A percentile compares a stretch with the other conserved stretches of the same genome.
Conservation (phyloP, 1,140 invertebrate species). For the Ceratina australensis region DNA sequence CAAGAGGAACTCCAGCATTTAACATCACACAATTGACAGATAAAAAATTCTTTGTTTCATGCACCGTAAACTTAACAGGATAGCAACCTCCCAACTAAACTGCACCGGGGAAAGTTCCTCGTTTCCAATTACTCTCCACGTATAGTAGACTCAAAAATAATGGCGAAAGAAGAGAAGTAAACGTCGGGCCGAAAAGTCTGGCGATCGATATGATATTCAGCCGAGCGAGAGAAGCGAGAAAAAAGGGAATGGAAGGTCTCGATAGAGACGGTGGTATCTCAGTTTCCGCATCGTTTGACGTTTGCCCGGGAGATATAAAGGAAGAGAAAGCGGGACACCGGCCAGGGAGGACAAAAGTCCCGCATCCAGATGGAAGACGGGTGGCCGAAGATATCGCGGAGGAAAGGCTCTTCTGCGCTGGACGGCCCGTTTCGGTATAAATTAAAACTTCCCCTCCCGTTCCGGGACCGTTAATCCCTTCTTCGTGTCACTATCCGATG, state of each 20-base stretch:
- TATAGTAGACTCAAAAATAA: too few relatives aligned
- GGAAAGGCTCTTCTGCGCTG: slow-evolving; percentile 23
- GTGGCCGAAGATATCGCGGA: slow-evolving; percentile 34
- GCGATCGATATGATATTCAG: slow-evolving; percentile 35
- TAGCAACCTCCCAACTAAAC: too few relatives aligned
- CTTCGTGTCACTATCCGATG: slow-evolving; percentile 56
- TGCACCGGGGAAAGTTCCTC: too few relatives aligned
- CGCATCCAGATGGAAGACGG: slow-evolving; percentile 6
- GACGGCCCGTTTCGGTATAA: slow-evolving; percentile 60
- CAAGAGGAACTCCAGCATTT: too few relatives aligned
- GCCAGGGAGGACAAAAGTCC: slow-evolving; percentile 52
- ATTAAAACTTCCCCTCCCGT: slow-evolving; percentile 66
- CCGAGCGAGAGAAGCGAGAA: neutral
- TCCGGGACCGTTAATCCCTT: slow-evolving; percentile 65
- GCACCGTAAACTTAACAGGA: too few relatives aligned
- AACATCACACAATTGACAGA: too few relatives aligned
- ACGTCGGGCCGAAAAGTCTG: neutral
- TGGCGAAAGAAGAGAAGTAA: too few relatives aligned
- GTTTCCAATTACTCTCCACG: too few relatives aligned
- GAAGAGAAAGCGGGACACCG: neutral
- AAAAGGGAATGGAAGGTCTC: slow-evolving; percentile 19
- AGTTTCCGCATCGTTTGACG: slow-evolving; percentile 60
- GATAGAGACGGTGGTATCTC: slow-evolving; percentile 44
- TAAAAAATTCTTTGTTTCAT: too few relatives aligned
- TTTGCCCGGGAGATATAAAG: slow-evolving; percentile 43